Base-by-base conservation (phyloP, 2,888 invertebrate genomes). In the Hydriomena furcata region DNA sequence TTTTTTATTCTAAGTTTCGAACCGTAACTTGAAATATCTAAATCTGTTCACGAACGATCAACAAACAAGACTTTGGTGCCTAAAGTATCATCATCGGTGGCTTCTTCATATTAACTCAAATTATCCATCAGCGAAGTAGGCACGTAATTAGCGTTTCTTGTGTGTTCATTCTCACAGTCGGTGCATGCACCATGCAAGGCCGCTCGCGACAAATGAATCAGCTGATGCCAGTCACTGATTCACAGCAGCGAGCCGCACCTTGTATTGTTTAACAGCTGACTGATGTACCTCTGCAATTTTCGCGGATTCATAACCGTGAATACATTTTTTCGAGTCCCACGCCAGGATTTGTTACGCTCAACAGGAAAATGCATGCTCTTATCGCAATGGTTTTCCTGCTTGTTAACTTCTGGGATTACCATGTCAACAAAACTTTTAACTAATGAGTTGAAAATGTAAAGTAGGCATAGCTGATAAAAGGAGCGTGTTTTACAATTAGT, bases 121-220 rank as follows among this genome's bases (percentile, higher is more conserved):
- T 69, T 61, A 71, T 74, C 70, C 66, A 71, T 67, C 65, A 64
- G 61, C 51, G 58, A 63, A 65, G 65, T 66, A 65, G 65, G 64
- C n/a, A n/a, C n/a, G n/a, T 73, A 73, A 76, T 78, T 76, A 76
- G 71, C 66, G 66, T 68, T 67, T 60, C 58, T 70, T 69, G 65
- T 71, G 65, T 70, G 66, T 76, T 76, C 75, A 71, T 79, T 80
- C 76, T 71, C 73, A 71, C 66, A 67, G 72, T 60, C 70, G 73
- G 76, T 72, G 77, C 79, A 79, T 78, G 80, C 81, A 81, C 76
- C 79, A 79, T 78, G 80, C 81, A 81, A 78, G 80, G 79, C 77
- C 76, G 74, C 65, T 71, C 65, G 68, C 65, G 67, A 67, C 71
- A 72, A 75, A 73, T 84, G 82, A 84, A 82, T 84, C 84, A 86